A percentile compares a stretch with the other conserved stretches of the same genome.
These are phyloP conservation scores for Pseudococcus longispinus DNA, from an alignment of 2,888 invertebrate species.

Conservation along the genomic window DNA sequence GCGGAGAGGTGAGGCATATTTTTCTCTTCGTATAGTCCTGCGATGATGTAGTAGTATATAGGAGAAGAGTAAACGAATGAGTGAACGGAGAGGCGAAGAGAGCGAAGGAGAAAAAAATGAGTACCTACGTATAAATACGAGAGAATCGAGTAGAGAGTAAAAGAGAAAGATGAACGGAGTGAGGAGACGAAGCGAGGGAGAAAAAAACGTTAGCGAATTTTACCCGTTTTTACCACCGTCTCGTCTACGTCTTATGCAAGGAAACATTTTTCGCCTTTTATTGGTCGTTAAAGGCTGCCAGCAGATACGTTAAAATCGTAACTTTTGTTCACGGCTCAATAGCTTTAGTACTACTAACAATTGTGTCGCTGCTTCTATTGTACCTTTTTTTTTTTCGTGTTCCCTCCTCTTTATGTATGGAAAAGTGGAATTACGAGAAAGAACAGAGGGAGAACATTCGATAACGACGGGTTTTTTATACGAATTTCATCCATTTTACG, in stretches of 20 bases:
- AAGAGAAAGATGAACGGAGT: not conserved
- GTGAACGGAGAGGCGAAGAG: no score
- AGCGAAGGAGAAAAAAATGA: not conserved
- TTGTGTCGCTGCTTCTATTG: slow-evolving; percentile 15
- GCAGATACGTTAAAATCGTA: slow-evolving; percentile 27
- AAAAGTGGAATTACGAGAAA: not conserved
- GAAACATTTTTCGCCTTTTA: slow-evolving; percentile 31
- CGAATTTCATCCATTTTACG: not conserved
- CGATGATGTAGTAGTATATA: not conserved
- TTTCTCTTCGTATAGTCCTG: not conserved
- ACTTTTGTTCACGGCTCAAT: slow-evolving; percentile 24
- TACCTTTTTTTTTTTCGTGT: not conserved
- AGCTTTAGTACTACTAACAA: slow-evolving; percentile 31
- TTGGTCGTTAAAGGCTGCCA: slow-evolving; percentile 34
- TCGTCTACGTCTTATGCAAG: slow-evolving; percentile 19
- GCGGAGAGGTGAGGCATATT: not conserved
- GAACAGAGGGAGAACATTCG: not conserved
- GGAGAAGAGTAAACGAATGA: not conserved
- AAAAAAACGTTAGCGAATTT: slow-evolving; percentile 8
- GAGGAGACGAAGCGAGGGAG: not conserved
- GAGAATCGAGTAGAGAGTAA: not conserved
- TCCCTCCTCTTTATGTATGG: not conserved
- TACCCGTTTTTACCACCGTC: slow-evolving; percentile 20
- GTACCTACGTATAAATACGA: not conserved
- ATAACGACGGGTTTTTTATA: not conserved